A percentile compares a stretch with the other conserved stretches of the same genome.
Conservation (phyloP, 2,113 vertebrate genomes). For the Manacus vitellinus region DNA sequence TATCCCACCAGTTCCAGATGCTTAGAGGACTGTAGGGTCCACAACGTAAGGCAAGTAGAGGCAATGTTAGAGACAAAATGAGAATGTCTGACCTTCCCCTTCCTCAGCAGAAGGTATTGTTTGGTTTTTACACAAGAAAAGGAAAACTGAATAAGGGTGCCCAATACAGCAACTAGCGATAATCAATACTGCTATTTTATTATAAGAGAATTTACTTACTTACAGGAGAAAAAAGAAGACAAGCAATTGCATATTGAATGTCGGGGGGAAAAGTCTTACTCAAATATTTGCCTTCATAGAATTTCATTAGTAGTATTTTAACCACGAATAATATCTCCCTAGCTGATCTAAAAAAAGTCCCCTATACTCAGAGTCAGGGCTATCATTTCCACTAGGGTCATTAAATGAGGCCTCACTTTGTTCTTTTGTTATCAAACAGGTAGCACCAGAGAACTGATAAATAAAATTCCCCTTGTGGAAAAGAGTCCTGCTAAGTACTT, state of each 20-base stretch:
- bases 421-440: background rate
- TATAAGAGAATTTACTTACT: background rate
- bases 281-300: background rate
- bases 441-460: background rate
- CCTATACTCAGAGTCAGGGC: background rate
- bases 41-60: background rate
- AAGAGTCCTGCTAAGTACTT: background rate
- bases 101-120: background rate
- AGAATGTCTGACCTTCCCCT: background rate
- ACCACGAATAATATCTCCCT: background rate
- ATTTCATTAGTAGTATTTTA: background rate
- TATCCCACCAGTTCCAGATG: rapidly evolving
- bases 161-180: background rate
- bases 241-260: background rate
- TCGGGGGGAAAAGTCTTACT: background rate
- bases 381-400: background rate
- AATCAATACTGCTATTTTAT: background rate
- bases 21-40: background rate
- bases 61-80: background rate
- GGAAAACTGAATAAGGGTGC: background rate
- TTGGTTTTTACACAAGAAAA: background rate
- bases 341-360: background rate
- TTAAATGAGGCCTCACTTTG: background rate
- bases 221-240: background rate
- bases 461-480: background rate